Conservation (phyloP, 2,888 invertebrate species). For the Litoditis marina region DNA sequence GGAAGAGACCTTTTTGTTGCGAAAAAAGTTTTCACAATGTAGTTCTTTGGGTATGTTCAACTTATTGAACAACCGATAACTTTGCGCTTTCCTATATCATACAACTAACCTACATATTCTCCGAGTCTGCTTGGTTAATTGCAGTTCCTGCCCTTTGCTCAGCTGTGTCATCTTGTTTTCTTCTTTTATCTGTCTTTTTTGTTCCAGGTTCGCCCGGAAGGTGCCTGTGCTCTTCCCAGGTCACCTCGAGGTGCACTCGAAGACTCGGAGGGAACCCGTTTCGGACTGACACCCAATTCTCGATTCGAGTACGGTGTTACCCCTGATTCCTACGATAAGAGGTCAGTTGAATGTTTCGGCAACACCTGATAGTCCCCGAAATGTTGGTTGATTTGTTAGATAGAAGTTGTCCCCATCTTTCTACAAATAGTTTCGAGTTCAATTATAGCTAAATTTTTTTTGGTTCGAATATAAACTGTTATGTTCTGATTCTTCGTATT, state of each 20-base stretch:
- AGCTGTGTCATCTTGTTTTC: constrained; percentile 2
- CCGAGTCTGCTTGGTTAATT: constrained; percentile 1
- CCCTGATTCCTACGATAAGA: constrained; percentile 53
- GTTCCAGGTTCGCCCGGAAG: constrained; percentile 36
- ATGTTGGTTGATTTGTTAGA: no score
- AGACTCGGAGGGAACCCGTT: constrained; percentile 61
- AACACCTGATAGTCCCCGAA: background rate
- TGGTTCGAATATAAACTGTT: no score
- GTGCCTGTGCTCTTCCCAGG: constrained; percentile 49
- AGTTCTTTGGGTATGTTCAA: no score
- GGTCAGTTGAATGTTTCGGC: no score
- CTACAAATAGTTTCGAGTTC: no score
- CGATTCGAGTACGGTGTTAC: constrained; percentile 62
- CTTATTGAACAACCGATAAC: no score
- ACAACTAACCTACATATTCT: background rate
- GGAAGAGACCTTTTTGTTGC: no score
- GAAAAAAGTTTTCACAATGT: no score
- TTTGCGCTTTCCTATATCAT: no score
- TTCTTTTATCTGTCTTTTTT: constrained; percentile 2
- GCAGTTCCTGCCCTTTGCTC: background rate
- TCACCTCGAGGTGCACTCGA: constrained; percentile 39
- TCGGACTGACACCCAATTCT: constrained; percentile 62
- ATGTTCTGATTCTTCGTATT: no score
- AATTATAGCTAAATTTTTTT: no score
- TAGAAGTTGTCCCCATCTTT: no score